A percentile compares a stretch with the other conserved stretches of the same genome.
Conservation (phyloP, 2,113 vertebrate genomes). For the Seriola rivoliana region DNA sequence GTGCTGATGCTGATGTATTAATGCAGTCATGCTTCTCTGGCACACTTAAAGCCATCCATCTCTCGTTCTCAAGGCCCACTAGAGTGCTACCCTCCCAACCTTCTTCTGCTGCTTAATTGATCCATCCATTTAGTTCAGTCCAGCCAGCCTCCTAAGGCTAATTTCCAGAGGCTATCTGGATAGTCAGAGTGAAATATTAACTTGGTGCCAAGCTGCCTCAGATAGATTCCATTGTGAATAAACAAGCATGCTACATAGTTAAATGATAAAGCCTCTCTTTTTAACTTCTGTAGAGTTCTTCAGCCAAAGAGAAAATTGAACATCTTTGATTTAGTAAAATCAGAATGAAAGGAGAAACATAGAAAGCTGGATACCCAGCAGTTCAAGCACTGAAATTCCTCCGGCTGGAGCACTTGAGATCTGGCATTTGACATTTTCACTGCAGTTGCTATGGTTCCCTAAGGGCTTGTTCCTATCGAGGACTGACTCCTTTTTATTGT, state of each 20-base stretch:
- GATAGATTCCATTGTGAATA: conserved; percentile 46
- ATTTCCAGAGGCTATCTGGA: conserved; percentile 52
- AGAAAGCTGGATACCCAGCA: conserved; percentile 12
- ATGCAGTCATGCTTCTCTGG: conserved; percentile 29
- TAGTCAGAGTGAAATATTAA: conserved; percentile 66
- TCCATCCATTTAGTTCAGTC: conserved; percentile 51
- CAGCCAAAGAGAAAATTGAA: neutral
- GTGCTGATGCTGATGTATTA: conserved; percentile 39
- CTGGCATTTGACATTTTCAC: conserved; percentile 76
- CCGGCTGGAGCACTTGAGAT: conserved; percentile 36
- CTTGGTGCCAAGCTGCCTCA: conserved; percentile 48
- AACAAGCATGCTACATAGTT: conserved; percentile 38
- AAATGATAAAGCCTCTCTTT: conserved; percentile 35
- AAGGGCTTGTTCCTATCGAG: conserved; percentile 61
- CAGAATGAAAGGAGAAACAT: neutral
- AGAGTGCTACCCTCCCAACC: conserved; percentile 3
- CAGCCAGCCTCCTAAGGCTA: conserved; percentile 47
- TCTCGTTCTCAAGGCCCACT: conserved; percentile 9
- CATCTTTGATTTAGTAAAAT: neutral
- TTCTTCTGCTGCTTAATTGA: conserved; percentile 52
- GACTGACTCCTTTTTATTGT: conserved; percentile 62
- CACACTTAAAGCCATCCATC: conserved; percentile 50
- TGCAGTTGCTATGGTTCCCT: conserved; percentile 77
- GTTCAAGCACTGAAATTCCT: conserved; percentile 45
- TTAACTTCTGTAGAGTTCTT: conserved; percentile 6